Conservation (phyloP, 2,888 invertebrate genomes). For the Panopea generosa region DNA sequence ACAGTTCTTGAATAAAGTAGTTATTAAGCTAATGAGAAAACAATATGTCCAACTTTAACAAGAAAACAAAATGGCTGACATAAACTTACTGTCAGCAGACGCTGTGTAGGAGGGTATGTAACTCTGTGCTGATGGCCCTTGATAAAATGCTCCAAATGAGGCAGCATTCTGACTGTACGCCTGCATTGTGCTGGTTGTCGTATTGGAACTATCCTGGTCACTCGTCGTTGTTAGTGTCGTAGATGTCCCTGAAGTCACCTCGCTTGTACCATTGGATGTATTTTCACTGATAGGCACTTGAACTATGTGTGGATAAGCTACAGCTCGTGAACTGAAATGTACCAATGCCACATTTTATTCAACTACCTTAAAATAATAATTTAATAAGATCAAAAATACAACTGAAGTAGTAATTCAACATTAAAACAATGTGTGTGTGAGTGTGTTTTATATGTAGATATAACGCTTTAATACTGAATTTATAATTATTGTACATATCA, state of each 20-base stretch:
- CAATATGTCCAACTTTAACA: too few relatives aligned
- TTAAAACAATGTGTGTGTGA: too few relatives aligned
- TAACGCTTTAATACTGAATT: too few relatives aligned
- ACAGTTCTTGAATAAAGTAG: too few relatives aligned
- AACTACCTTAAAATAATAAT: too few relatives aligned
- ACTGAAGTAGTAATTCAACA: too few relatives aligned
- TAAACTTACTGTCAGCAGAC: constrained; percentile 47
- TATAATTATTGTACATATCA: too few relatives aligned
- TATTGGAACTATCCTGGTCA: constrained; percentile 15
- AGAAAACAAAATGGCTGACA: not conserved
- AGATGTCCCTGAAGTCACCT: constrained; percentile 29
- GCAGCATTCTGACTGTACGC: constrained; percentile 46
- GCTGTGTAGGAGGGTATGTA: constrained; percentile 55
- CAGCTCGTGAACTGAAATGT: constrained; percentile 47
- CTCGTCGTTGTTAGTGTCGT: constrained; percentile 30
- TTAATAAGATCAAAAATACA: too few relatives aligned
- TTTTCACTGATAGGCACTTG: constrained; percentile 41
- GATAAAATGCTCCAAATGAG: constrained; percentile 42
- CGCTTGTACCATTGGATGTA: constrained; percentile 37
- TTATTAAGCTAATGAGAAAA: too few relatives aligned
- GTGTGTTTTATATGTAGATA: too few relatives aligned
- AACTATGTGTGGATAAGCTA: constrained; percentile 49
- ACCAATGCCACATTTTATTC: too few relatives aligned
- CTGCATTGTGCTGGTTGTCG: constrained; percentile 44
- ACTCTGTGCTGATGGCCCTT: constrained; percentile 41